A percentile compares a stretch with the other conserved stretches of the same genome.
Conservation (phyloP, 2,797 vertebrate species). For the Lateolabrax maculatus region DNA sequence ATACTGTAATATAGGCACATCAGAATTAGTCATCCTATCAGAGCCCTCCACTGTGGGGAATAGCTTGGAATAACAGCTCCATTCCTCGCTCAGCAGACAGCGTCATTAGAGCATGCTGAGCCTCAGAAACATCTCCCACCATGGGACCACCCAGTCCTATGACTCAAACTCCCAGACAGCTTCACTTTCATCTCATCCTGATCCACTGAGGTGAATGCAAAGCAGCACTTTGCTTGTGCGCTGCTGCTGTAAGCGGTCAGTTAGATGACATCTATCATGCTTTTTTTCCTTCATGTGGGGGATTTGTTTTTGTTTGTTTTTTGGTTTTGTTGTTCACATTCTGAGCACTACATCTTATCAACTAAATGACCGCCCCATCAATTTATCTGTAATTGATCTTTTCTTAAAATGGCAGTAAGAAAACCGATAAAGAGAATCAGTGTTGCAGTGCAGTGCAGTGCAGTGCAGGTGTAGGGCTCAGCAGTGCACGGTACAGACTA, state of each 20-base stretch:
- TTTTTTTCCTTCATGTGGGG: conserved; percentile 16
- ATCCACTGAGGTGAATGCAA: conserved; percentile 64
- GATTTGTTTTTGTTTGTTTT: no score
- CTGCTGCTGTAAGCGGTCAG: conserved; percentile 33
- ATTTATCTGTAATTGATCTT: conserved; percentile 31
- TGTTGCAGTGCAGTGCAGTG: conserved; percentile 32
- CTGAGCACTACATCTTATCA: conserved; percentile 15
- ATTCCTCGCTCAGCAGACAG: conserved; percentile 55
- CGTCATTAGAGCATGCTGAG: conserved; percentile 61
- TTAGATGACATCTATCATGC: conserved; percentile 47
- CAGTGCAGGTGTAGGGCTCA: conserved; percentile 38
- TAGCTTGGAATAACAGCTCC: conserved; percentile 68
- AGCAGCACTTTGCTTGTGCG: conserved; percentile 45
- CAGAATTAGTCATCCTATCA: conserved; percentile 61
- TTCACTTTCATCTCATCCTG: conserved; percentile 65
- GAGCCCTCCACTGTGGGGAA: conserved; percentile 58
- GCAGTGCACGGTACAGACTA: conserved; percentile 17
- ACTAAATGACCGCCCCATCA: conserved; percentile 29
- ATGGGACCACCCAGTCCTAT: conserved; percentile 70
- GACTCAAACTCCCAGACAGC: conserved; percentile 73
- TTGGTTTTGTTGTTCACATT: conserved; percentile 24
- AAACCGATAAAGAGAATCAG: conserved; percentile 11
- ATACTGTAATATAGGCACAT: conserved; percentile 22
- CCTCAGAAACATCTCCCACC: conserved; percentile 65
- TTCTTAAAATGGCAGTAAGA: conserved; percentile 43